phyloP scores from a whole-genome alignment of 2,888 invertebrate species.

The Pseudococcus viburni region DNA sequence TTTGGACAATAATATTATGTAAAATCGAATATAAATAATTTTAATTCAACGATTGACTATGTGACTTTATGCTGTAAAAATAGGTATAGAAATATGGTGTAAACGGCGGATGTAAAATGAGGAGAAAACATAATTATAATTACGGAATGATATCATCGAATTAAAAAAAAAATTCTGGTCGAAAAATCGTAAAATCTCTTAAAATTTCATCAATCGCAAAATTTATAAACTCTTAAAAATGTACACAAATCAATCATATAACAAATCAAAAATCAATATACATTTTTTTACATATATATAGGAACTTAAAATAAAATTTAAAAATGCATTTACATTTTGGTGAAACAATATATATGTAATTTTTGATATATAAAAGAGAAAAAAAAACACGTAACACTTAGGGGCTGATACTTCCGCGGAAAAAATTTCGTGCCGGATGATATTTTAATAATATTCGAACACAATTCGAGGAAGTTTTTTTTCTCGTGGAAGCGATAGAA shows the following conservation, averaged over 20 bases:
- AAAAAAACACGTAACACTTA: conserved; percentile 13
- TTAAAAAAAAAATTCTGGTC: neutral
- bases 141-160: conserved; percentile 55
- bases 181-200: neutral
- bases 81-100: neutral
- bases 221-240: conserved; percentile 4
- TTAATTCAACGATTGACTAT: conserved; percentile 6
- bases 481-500: conserved; percentile 45
- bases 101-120: conserved; percentile 40
- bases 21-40: neutral
- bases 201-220: conserved; percentile 48
- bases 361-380: conserved; percentile 49
- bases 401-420: neutral
- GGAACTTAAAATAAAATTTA: conserved; percentile 60
- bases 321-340: conserved; percentile 61
- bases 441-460: neutral
- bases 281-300: conserved; percentile 62
- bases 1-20: neutral
- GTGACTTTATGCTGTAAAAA: neutral
- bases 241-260: conserved; percentile 49
- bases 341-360: conserved; percentile 51
- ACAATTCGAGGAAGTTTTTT: conserved; percentile 33
- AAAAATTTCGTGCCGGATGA: neutral
- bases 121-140: conserved; percentile 5
- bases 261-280: conserved; percentile 56